These are phyloP conservation scores for Lophius piscatorius DNA, from an alignment of 2,113 vertebrate genomes.

Conservation along the genomic window DNA sequence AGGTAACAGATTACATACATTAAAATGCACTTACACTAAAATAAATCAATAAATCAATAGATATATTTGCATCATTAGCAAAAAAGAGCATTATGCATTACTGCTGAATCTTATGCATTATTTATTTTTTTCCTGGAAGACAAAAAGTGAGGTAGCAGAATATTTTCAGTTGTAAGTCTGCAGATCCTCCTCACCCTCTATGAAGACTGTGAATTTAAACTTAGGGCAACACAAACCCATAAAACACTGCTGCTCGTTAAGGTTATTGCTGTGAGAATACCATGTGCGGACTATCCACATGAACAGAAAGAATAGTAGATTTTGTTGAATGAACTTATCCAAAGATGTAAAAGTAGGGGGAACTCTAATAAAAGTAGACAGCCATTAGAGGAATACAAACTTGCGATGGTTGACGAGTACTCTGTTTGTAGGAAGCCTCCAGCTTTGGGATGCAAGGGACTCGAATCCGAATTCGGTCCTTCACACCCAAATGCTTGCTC, in stretches of 20 bases:
- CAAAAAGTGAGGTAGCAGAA: not conserved
- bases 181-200: not conserved
- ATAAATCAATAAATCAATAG: not conserved
- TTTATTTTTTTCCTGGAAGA: not conserved
- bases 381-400: conserved; percentile 67
- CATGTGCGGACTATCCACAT: not conserved
- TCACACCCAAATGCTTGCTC: conserved; percentile 81
- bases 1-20: too few species aligned
- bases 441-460: conserved; percentile 73
- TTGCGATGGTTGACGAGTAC: conserved; percentile 73
- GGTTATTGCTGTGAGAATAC: too few species aligned
- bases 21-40: too few species aligned
- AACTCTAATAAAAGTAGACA: not conserved
- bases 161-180: not conserved
- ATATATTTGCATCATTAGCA: not conserved
- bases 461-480: conserved; percentile 76
- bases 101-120: not conserved
- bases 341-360: too few species aligned
- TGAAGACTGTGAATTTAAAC: not conserved
- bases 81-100: not conserved
- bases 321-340: too few species aligned
- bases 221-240: not conserved
- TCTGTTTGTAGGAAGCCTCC: conserved; percentile 82
- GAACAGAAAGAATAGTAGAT: too few species aligned
- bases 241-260: not conserved